Evolutionary conservation across 2,888 invertebrate genomes (phyloP), one percentile per base, ranked within the genome.

Genomic region (Omphaloscelis lunosa): DNA sequence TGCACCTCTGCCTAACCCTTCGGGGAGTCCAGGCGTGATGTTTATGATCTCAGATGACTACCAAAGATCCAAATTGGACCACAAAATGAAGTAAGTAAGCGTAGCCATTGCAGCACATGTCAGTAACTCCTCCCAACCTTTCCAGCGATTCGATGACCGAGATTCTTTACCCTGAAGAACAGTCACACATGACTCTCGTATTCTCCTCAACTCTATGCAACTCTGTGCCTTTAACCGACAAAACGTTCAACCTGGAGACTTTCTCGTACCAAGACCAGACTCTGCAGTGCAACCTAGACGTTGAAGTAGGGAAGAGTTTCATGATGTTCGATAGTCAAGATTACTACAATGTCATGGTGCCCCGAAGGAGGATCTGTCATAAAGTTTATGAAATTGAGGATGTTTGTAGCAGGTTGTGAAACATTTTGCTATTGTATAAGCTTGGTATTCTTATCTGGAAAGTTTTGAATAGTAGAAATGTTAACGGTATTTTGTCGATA

Each of bases 331-430:
- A 96, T 62, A 91, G 94, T 68, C 95, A 95, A 70, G 88, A 92
- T 61, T 90, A 91, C 82, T 91, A 88, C 63, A 90, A 91, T 75
- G 82, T 95, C 0, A 53, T 95, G 58, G 79, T 89, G 66, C 94
- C 96, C 3, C 88, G 94, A 11, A 91, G 92, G 62, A 90, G 85
- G 77, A 70, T 87, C 27, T 65, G 82, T 23, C 90, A 90, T 82
- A 92, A 87, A 70, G 93, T 94, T 20, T 96, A 96, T 92, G 91
- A 93, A 34, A 95, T 96, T 70, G 96, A 94, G 89, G 95, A 96
- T 88, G 94, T 96, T 53, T 89, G 88, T 75, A 93, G 93, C 94
- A 96, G 96, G 96, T 96, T 87, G 53, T 75, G 39, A n/a, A 11
- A n/a, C 12, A n/a, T 56, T 72, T 71, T 48, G 7, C 9, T 59